These are phyloP conservation scores for Aleiodes alternator DNA, from an alignment of 2,888 invertebrate genomes.

Conservation along the genomic window DNA sequence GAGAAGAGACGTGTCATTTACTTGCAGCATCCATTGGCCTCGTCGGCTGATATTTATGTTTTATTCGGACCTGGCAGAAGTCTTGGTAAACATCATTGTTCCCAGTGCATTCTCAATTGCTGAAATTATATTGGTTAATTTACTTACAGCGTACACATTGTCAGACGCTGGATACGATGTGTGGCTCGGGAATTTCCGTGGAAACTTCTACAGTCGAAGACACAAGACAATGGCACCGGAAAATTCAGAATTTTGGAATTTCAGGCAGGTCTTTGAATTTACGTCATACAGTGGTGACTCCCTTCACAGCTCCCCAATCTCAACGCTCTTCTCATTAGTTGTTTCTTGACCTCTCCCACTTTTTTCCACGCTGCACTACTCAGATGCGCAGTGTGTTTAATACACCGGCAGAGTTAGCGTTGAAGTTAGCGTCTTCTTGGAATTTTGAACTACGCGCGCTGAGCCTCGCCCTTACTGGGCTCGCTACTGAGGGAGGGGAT, in stretches of 20 bases:
- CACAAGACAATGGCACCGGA: conserved; percentile 75
- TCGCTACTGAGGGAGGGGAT: too few relatives aligned
- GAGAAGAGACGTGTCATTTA: conserved; percentile 60
- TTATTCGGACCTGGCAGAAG: conserved; percentile 63
- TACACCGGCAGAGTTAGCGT: too few relatives aligned
- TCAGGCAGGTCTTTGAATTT: conserved; percentile 73
- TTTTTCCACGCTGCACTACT: too few relatives aligned
- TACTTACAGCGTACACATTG: conserved; percentile 75
- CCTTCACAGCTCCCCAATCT: too few relatives aligned
- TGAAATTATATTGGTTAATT: too few relatives aligned
- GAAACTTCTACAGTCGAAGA: conserved; percentile 75
- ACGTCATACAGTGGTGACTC: not conserved
- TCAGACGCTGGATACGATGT: conserved; percentile 80
- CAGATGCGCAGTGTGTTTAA: too few relatives aligned
- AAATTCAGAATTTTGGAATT: conserved; percentile 78
- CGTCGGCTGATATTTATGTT: conserved; percentile 67
- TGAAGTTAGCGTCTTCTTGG: too few relatives aligned
- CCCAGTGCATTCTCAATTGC: not conserved
- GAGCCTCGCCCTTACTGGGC: too few relatives aligned
- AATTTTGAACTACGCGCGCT: too few relatives aligned
- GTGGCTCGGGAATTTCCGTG: conserved; percentile 78
- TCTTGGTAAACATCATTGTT: conserved; percentile 59
- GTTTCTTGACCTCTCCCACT: too few relatives aligned
- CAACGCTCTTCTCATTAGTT: too few relatives aligned
- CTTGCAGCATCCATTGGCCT: conserved; percentile 63